These are phyloP conservation scores for Rousettus madagascariensis DNA, from an alignment of 2,797 vertebrate genomes.

Conservation along the genomic window DNA sequence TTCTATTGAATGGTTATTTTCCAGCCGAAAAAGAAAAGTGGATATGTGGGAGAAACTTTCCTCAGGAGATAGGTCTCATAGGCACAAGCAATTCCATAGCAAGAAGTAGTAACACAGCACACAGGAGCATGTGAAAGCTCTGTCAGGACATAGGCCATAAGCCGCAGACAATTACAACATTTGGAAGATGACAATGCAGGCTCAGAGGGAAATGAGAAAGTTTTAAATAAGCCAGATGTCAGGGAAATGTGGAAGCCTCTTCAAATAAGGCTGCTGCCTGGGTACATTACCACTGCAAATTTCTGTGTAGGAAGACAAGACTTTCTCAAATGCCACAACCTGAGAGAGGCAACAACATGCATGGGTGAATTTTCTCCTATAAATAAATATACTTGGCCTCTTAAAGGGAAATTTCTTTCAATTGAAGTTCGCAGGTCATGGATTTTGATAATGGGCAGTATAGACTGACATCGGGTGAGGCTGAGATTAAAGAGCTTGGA, in stretches of 20 bases:
- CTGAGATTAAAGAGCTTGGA: neutral
- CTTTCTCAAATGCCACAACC: neutral
- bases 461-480: neutral
- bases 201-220: neutral
- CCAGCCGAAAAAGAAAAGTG: neutral
- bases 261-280: neutral
- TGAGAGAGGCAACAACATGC: neutral
- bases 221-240: neutral
- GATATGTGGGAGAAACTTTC: neutral
- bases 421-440: neutral
- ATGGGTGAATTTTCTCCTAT: neutral
- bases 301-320: neutral
- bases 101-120: neutral
- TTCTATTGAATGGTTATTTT: neutral
- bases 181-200: neutral
- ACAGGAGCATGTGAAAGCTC: neutral
- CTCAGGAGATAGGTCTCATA: neutral
- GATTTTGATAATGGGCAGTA: neutral
- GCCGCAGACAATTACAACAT: too few species aligned
- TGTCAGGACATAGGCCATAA: neutral
- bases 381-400: neutral
- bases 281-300: neutral
- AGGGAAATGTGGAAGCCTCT: neutral
- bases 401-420: neutral
- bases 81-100: neutral